Evolutionary conservation across 23 tunicate species (phyloP).

Genomic region (Aplidium turbinatum): DNA sequence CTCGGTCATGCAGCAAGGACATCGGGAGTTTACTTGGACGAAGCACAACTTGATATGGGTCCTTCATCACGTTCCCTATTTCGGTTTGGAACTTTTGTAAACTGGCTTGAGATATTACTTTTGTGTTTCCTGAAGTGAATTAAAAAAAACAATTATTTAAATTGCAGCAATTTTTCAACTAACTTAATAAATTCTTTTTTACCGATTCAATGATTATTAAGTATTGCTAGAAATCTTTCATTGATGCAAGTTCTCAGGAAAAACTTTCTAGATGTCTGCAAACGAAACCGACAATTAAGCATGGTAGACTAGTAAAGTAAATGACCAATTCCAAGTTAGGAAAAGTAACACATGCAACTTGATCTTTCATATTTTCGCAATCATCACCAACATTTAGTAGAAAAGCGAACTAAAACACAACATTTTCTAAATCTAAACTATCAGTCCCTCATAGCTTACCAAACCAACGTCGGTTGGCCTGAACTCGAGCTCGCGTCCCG

Average conservation of each 20-base stretch:
- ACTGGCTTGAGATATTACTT: conserved; percentile 73
- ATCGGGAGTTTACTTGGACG: conserved; percentile 77
- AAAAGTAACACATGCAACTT: no score
- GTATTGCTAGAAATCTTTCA: no score
- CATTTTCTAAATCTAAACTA: neutral
- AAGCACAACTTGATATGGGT: conserved; percentile 85
- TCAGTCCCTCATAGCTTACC: conserved; percentile 36
- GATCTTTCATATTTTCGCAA: neutral
- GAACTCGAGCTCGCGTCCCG: conserved; percentile 88
- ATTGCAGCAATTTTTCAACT: no score
- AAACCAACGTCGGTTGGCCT: conserved; percentile 95
- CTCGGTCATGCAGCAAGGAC: conserved; percentile 69
- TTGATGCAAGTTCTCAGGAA: no score
- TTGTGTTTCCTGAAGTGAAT: conserved; percentile 72
- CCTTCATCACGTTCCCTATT: conserved; percentile 77
- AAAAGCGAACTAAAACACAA: neutral
- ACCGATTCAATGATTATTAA: no score
- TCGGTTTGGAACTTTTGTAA: conserved; percentile 90
- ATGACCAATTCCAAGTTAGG: no score
- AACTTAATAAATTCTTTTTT: no score
- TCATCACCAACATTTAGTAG: neutral
- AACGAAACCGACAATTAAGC: no score
- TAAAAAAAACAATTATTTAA: no score
- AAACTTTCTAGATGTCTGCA: no score
- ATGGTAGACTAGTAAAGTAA: no score